phyloP scores from a whole-genome alignment of 92 coral and sea anemone species.

The Siderastrea radians region DNA sequence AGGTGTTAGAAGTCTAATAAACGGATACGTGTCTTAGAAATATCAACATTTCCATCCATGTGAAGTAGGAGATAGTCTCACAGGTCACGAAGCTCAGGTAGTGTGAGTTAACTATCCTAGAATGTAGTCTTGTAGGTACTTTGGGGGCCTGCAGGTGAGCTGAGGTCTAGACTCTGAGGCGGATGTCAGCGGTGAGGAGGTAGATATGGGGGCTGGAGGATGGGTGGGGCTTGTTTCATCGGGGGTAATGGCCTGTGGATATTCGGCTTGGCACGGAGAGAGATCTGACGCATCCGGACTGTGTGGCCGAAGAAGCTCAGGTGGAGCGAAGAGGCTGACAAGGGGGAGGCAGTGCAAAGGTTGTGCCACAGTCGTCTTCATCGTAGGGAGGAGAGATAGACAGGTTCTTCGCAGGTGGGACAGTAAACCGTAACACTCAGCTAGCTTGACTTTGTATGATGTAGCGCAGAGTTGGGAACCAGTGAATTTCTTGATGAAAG shows the following conservation, averaged over 20 bases:
- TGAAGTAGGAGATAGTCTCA: neutral
- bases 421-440: conserved; percentile 21
- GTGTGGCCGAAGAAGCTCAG: neutral
- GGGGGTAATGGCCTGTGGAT: neutral
- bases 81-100: neutral
- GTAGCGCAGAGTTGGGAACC: neutral
- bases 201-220: neutral
- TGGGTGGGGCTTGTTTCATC: neutral
- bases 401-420: neutral
- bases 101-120: neutral
- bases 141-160: conserved; percentile 13
- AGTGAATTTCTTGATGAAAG: conserved; percentile 5
- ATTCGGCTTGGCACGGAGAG: neutral
- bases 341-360: neutral
- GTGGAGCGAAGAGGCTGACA: neutral
- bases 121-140: neutral
- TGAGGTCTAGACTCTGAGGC: conserved; percentile 5
- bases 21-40: no score
- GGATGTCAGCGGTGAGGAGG: neutral
- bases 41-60: neutral
- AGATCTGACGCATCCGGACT: neutral
- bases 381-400: neutral
- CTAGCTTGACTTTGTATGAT: conserved; percentile 23
- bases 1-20: no score
- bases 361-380: neutral